Conservation (phyloP, 2,797 vertebrate genomes). For the Poeciliopsis turneri region DNA sequence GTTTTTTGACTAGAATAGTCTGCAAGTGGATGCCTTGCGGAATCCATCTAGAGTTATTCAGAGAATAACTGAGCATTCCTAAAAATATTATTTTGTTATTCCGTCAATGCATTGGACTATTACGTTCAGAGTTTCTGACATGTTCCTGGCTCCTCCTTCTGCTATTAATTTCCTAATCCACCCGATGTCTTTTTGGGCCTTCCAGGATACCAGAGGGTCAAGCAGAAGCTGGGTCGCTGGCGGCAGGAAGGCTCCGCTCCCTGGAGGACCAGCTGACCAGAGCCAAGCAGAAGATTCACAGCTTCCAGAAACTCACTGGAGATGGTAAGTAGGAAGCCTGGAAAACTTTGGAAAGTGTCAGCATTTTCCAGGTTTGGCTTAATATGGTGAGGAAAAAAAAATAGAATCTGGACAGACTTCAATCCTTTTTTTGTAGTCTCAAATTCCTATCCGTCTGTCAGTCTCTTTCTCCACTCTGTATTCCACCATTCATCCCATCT, state of each 20-base stretch:
- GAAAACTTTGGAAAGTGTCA: not conserved
- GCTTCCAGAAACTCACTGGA: slow-evolving; percentile 91
- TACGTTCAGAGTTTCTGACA: not conserved
- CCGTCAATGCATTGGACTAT: not conserved
- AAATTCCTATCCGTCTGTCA: not conserved
- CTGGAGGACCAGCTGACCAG: slow-evolving; percentile 94
- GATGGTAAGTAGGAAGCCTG: slow-evolving; percentile 81
- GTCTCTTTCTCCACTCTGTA: not conserved
- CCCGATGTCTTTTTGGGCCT: slow-evolving; percentile 22
- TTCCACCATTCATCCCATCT: not conserved
- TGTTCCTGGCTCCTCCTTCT: not conserved
- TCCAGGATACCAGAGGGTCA: slow-evolving; percentile 95
- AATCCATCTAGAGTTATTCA: not conserved
- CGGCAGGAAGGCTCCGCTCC: slow-evolving; percentile 89
- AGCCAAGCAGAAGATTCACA: slow-evolving; percentile 98
- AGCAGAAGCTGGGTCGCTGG: slow-evolving; percentile 86
- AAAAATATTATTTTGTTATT: not conserved
- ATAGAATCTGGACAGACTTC: not conserved
- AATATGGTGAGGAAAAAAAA: not conserved
- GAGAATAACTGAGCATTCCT: not conserved
- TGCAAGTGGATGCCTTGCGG: not conserved
- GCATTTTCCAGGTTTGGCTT: not conserved
- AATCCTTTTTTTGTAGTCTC: not conserved
- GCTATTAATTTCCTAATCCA: not conserved
- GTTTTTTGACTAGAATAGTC: not conserved